These are phyloP conservation scores for Spinus olivaceus DNA, from an alignment of 2,797 vertebrate genomes.

Conservation along the genomic window DNA sequence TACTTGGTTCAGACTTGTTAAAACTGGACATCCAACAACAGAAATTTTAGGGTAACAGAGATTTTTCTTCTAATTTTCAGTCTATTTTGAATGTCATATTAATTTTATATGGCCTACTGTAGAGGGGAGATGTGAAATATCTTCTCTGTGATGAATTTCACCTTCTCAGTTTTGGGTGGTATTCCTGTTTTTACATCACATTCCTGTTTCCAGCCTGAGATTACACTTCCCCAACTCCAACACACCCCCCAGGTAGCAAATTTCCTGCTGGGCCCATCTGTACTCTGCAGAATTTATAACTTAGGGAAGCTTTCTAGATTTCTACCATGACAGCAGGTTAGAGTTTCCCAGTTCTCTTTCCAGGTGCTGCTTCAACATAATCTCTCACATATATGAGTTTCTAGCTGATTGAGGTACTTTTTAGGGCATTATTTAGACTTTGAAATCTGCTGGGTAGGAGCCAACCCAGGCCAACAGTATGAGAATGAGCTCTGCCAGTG, in stretches of 20 bases:
- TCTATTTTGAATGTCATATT: neutral
- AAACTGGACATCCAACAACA: neutral
- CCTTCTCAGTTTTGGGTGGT: neutral
- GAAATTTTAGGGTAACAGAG: neutral
- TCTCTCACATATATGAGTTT: neutral
- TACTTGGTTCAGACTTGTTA: neutral
- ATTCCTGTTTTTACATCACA: neutral
- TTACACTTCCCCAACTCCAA: neutral
- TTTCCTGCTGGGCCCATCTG: constrained; percentile 8
- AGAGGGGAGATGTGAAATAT: neutral
- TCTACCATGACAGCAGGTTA: neutral
- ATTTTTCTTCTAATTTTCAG: neutral
- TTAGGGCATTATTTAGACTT: neutral
- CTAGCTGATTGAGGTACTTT: neutral
- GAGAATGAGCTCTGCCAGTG: neutral
- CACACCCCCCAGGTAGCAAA: neutral
- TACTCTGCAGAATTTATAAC: neutral
- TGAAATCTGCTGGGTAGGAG: neutral
- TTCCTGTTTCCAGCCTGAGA: neutral
- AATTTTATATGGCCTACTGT: neutral
- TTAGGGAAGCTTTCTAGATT: neutral
- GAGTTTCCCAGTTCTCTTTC: neutral
- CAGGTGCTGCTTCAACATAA: neutral
- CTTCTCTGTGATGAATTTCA: neutral
- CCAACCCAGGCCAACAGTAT: neutral